phyloP scores from a whole-genome alignment of 2,797 vertebrate species.

The Chaetodon trifasciatus region DNA sequence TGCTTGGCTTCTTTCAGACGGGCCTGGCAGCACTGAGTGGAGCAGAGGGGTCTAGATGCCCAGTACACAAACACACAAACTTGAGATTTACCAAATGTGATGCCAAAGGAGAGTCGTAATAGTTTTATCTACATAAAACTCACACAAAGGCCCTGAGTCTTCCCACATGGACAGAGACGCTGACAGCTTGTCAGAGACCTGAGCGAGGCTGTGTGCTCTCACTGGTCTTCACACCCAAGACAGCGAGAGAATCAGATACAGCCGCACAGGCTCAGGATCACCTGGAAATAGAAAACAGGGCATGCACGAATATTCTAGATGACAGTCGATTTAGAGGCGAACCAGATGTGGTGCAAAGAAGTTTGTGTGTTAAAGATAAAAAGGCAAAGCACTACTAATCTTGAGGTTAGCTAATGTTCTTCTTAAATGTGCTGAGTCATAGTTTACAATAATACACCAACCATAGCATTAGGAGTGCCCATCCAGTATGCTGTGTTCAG shows the following conservation, averaged over 20 bases:
- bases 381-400: conserved; percentile 6
- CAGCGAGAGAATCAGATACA: conserved; percentile 57
- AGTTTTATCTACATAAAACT: conserved; percentile 54
- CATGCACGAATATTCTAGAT: conserved; percentile 29
- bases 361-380: conserved; percentile 35
- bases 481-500: conserved; percentile 26
- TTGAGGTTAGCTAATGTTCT: conserved; percentile 23
- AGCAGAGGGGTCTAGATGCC: conserved; percentile 33
- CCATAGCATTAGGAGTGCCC: background rate
- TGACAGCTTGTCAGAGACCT: conserved; percentile 80
- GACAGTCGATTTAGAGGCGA: conserved; percentile 38
- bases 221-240: conserved; percentile 58
- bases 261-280: conserved; percentile 41
- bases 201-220: conserved; percentile 44
- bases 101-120: conserved; percentile 38
- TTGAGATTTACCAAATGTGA: conserved; percentile 35
- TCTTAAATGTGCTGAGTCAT: background rate
- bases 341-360: conserved; percentile 50
- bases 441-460: conserved; percentile 18
- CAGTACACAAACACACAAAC: conserved; percentile 58
- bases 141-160: conserved; percentile 57
- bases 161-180: conserved; percentile 74
- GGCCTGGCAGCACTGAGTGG: conserved; percentile 23
- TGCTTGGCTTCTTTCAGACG: conserved; percentile 37
- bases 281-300: conserved; percentile 30